Conservation (phyloP, 2,113 vertebrate genomes). For the Misgurnus mizolepis region DNA sequence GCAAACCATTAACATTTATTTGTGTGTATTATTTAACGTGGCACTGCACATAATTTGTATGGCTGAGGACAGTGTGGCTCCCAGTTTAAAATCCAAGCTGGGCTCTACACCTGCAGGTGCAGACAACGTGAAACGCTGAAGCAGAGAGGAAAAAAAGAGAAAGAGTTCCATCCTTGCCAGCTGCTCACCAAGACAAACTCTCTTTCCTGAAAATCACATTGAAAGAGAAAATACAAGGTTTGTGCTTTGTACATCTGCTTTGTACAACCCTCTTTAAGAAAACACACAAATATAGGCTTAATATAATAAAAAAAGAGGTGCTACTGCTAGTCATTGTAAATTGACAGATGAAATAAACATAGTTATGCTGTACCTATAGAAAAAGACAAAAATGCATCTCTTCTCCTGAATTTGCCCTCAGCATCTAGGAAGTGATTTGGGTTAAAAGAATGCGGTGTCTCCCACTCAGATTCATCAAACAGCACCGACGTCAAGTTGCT, state of each 20-base stretch:
- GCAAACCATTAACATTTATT: neutral
- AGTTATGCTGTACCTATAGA: slow-evolving; percentile 70
- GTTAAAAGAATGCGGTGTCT: slow-evolving; percentile 82
- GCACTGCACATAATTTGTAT: slow-evolving; percentile 58
- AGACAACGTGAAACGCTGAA: slow-evolving; percentile 69
- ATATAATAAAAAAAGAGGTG: too few relatives aligned
- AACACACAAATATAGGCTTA: too few relatives aligned
- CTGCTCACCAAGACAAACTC: slow-evolving; percentile 76
- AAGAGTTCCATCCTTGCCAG: slow-evolving; percentile 82
- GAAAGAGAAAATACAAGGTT: neutral
- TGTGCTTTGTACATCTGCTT: neutral
- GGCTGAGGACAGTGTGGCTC: slow-evolving; percentile 55
- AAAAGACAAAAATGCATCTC: slow-evolving; percentile 83
- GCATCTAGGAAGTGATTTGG: slow-evolving; percentile 84
- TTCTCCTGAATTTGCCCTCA: slow-evolving; percentile 79
- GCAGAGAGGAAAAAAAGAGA: slow-evolving; percentile 79
- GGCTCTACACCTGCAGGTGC: slow-evolving; percentile 57
- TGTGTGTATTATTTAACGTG: slow-evolving; percentile 41
- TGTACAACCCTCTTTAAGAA: neutral
- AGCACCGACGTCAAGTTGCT: slow-evolving; percentile 77
- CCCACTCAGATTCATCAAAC: slow-evolving; percentile 76
- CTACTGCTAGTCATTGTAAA: too few relatives aligned
- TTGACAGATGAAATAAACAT: too few relatives aligned
- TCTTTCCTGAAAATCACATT: slow-evolving; percentile 71
- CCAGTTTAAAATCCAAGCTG: slow-evolving; percentile 62